Evolutionary conservation across 2,888 invertebrate genomes (phyloP), one percentile per base, ranked within the genome.

Genomic region (Arrhopalites spinosus): DNA sequence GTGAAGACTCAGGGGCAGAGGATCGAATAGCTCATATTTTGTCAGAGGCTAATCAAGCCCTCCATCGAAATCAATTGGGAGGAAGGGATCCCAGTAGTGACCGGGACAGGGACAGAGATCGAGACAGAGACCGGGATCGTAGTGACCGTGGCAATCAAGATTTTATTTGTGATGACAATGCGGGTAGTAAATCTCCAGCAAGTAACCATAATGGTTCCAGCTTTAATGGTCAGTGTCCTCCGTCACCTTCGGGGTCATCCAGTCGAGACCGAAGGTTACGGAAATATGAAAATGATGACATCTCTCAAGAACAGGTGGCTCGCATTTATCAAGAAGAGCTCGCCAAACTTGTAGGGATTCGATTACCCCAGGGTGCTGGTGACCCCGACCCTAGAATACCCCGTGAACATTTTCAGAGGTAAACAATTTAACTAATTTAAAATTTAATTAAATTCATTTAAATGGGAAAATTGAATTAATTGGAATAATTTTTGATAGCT

Each of bases 301-400:
- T 97, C 87, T 93, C 97, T 53, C 96, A 97, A 85, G 98, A 98
- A 85, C 96, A 96, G 86, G 95, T 97, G 84, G 92, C 93, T 59
- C 90, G 95, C 84, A 94, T 97, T 84, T 97, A 97, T 85, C 96
- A 97, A 84, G 59, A 59, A 59, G 96, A 98, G 85, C 88, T 97
- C 79, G 93, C 94, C 76, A 97, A 97, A 85, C 89, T 98, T 74
- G 95, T 96, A 91, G 93, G 91, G 67, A 87, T 92, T 83, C 83
- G 89, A 93, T 74, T 91, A 90, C 80, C 91, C 90, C 50, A 77
- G 36, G 82, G 81, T 47, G 79, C 76, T 25, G 36, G 20, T 45
- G 80, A 77, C 30, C 74, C 74, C 27, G 82, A 81, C 56, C 83
- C 82, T 27, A 76, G 82, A 64, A 78, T 82, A 76, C 82, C 84